Evolutionary conservation across 2,888 invertebrate species (phyloP).

Genomic region (Fragum fragum): DNA sequence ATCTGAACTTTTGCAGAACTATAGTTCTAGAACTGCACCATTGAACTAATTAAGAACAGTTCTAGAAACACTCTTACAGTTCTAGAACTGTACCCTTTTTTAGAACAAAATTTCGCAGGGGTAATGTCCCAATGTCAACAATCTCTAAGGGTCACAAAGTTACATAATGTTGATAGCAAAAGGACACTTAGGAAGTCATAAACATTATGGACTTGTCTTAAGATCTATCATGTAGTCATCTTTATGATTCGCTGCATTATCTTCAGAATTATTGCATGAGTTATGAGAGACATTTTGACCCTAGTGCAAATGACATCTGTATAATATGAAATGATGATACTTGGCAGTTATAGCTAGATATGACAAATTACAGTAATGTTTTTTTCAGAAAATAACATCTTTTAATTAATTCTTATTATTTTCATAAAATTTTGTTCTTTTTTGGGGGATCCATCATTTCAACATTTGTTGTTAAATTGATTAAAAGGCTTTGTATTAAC

Average conservation of each 20-base stretch:
- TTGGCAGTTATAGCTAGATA: neutral
- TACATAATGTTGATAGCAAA: constrained; percentile 1
- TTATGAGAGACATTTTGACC: constrained; percentile 2
- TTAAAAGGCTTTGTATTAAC: too few relatives aligned
- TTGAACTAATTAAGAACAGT: too few relatives aligned
- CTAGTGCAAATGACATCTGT: neutral
- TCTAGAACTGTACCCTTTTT: too few relatives aligned
- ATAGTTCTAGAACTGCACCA: too few relatives aligned
- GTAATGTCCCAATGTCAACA: constrained; percentile 2
- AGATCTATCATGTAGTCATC: neutral
- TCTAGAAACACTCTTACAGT: too few relatives aligned
- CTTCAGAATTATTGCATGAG: neutral
- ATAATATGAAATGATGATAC: neutral
- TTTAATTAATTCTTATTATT: neutral
- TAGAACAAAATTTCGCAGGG: too few relatives aligned
- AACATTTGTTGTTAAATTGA: neutral
- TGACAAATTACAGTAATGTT: neutral
- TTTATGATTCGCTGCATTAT: neutral
- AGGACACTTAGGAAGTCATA: constrained; percentile 21
- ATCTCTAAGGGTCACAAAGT: neutral
- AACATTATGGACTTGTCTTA: neutral
- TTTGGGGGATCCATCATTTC: neutral
- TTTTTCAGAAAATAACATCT: neutral
- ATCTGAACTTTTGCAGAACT: too few relatives aligned
- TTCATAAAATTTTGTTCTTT: neutral